Evolutionary conservation across 1,140 invertebrate genomes (phyloP), one percentile per base, ranked within the genome.

Genomic region (Ectropis grisescens): DNA sequence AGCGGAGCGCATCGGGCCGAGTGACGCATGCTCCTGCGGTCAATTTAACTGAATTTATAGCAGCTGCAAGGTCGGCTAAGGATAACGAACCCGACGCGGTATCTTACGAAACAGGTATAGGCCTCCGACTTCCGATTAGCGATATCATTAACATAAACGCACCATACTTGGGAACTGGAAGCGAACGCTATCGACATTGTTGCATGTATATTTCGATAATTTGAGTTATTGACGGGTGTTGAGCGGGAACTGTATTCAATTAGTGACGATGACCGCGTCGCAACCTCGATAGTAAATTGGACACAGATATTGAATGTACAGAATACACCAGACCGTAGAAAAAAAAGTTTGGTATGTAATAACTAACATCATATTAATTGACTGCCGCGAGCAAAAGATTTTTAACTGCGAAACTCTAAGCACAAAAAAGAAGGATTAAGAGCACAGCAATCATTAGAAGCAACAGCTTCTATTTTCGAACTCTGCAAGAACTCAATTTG

Each of bases 1-100:
- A 57, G 57, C 52, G 40, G 54, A 60, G 65, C 59, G 62, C 60
- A 68, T 70, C 66, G 60, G 49, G 43, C 47, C 44, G 42, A 42
- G 37, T 72, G 65, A 65, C 69, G 64, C 68, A 67, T 58, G 50
- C 61, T 61, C 53, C 55, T 61, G 53, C 54, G 51, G 53, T 40
- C 60, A 70, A 70, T 67, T 68, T 60, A 47, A 62, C 59, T 61
- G 48, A 69, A 74, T 76, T 72, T 67, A 69, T 72, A 65, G 54
- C 54, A 60, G 55, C 55, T 61, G 59, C 75, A 75, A 76, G 75
- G 71, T 71, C 71, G 68, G 33, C 50, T 42, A 60, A 76, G 75
- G 64, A 76, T 75, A 65, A 69, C 55, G 70, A 61, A 74, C 68
- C 58, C 58, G 46, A 44, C 38, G 41, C 55, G 47, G 36, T 37